A percentile compares a stretch with the other conserved stretches of the same genome.
Conservation (phyloP, 2,113 vertebrate genomes). For the Lepus americanus region DNA sequence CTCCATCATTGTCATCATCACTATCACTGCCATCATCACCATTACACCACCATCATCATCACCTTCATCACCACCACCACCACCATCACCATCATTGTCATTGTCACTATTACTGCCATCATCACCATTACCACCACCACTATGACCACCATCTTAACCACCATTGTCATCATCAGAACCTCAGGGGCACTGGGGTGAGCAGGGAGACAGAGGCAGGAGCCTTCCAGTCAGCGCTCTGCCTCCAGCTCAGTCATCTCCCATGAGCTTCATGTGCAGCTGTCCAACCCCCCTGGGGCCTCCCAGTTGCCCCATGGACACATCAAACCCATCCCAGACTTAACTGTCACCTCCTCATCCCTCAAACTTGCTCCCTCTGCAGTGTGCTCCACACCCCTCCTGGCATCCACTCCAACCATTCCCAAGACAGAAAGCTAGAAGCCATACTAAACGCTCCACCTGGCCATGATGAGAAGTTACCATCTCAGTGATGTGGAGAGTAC, state of each 20-base stretch:
- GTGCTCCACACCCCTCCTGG: background rate
- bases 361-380: background rate
- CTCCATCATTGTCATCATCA: too few species aligned
- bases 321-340: background rate
- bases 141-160: background rate
- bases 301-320: background rate
- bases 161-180: background rate
- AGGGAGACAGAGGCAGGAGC: background rate
- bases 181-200: background rate
- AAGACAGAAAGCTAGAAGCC: background rate
- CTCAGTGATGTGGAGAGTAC: background rate
- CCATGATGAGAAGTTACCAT: background rate
- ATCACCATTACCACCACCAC: too few species aligned
- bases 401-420: background rate
- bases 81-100: background rate
- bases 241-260: background rate
- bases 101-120: too few species aligned
- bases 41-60: too few species aligned
- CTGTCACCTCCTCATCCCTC: background rate
- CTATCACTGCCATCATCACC: background rate
- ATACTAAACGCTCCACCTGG: too few species aligned
- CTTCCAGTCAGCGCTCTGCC: background rate
- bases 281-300: background rate
- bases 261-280: rapidly evolving
- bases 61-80: too few species aligned